phyloP scores from a whole-genome alignment of 2,888 invertebrate genomes.

The Drosophila acutilabella region DNA sequence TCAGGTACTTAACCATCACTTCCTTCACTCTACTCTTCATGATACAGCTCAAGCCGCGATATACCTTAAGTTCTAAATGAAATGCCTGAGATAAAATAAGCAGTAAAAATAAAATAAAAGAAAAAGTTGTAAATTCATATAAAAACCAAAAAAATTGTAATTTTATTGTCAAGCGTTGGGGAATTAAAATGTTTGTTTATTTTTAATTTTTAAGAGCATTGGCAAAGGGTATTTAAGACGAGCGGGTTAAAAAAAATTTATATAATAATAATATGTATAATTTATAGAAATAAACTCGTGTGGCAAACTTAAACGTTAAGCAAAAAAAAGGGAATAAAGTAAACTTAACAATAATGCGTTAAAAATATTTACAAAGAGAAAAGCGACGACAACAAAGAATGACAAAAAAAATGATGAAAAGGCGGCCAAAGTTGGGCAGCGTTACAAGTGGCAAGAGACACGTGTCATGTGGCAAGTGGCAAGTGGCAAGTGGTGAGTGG shows the following conservation, averaged over 20 bases:
- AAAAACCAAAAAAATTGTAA: conserved; percentile 59
- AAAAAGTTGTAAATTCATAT: conserved; percentile 16
- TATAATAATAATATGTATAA: conserved; percentile 19
- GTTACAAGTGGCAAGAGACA: not conserved
- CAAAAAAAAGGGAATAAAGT: conserved; percentile 18
- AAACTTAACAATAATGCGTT: conserved; percentile 60
- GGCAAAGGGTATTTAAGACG: conserved; percentile 13
- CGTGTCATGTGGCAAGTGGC: not conserved
- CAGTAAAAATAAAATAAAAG: conserved; percentile 6
- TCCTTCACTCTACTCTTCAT: too few relatives aligned
- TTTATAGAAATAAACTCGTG: conserved; percentile 8
- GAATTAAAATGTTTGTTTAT: not conserved
- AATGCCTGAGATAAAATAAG: not conserved
- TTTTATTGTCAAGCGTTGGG: conserved; percentile 78
- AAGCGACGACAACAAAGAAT: conserved; percentile 25
- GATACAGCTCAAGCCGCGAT: not conserved
- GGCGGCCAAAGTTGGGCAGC: conserved; percentile 16
- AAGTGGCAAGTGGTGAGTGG: not conserved
- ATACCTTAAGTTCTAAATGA: not conserved
- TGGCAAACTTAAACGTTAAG: conserved; percentile 41
- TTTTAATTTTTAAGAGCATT: not conserved
- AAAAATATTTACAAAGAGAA: conserved; percentile 58
- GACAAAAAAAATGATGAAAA: conserved; percentile 21
- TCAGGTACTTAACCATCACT: too few relatives aligned
- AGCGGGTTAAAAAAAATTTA: conserved; percentile 33